Base-by-base conservation (phyloP, 2,888 invertebrate species). In the Eurytoma californica region DNA sequence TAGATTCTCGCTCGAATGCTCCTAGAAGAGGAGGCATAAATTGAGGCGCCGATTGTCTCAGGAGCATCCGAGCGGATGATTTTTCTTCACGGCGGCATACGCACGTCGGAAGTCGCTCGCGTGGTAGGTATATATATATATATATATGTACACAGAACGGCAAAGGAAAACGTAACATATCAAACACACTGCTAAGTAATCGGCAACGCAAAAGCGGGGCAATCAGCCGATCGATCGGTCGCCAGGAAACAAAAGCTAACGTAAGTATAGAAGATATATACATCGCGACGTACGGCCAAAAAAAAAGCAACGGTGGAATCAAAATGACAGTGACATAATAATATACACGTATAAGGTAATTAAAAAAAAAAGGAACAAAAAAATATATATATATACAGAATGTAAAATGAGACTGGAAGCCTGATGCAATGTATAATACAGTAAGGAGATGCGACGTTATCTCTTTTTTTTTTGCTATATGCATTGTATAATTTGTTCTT, bases 31-130 rank as follows among this genome's bases (percentile, higher is more conserved):
- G 39, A 53, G 74, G 66, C 74, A 78, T 72, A 63, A 78, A 81
- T 75, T 75, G 72, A 65, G 68, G 65, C 65, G 68, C 24, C 72
- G 72, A 79, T 81, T 76, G 79, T 81, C 79, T 76, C 60, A 49
- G 66, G 39, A 79, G 72, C 76, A 81, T 79, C 81, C 81, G 69
- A 79, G 79, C 76, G 76, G 76, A 47, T 73, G 67, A 70, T 77
- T 75, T 68, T 74, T 66, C 60, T 68, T 65, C 70, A 63, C 65
- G 55, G 53, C 66, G n/a, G 65, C 70, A 47, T 57, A 63, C 68
- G 79, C 65, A 39, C 9, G 58, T 78, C 74, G 66, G 74, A 76
- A 76, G 57, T 70, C 47, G 65, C 57, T 53, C 13, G 7, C 28
- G 57, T 30, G 66, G 28, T 63, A 18, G 16, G 39, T 16, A 24